These are phyloP conservation scores for Nasua narica DNA, from an alignment of 2,797 vertebrate genomes.

Conservation along the genomic window DNA sequence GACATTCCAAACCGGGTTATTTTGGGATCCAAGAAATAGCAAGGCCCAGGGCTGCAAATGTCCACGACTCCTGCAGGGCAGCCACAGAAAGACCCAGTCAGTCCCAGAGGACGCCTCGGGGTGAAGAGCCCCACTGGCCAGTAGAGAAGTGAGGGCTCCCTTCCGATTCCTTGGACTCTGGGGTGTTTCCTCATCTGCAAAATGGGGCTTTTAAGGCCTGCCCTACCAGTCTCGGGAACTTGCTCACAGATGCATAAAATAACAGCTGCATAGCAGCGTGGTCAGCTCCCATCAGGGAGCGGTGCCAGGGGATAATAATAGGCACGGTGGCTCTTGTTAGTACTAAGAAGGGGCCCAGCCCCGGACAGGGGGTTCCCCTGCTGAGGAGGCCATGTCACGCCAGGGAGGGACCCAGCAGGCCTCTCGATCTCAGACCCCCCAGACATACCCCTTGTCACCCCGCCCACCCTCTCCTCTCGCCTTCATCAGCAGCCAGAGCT, in stretches of 20 bases:
- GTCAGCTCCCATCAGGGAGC: neutral
- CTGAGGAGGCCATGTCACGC: neutral
- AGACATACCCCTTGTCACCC: neutral
- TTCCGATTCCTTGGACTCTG: neutral
- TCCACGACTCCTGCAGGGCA: conserved; percentile 39
- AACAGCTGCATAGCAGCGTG: neutral
- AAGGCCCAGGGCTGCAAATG: conserved; percentile 54
- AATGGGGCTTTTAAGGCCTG: neutral
- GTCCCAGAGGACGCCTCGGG: neutral
- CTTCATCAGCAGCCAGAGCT: neutral
- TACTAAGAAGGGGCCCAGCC: neutral
- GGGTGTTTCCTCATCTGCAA: neutral
- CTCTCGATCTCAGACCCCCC: neutral
- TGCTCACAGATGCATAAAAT: neutral
- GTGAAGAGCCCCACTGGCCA: neutral
- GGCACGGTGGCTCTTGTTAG: neutral
- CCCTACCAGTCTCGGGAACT: neutral
- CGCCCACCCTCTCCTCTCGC: neutral
- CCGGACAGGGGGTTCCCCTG: neutral
- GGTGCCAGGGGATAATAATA: neutral
- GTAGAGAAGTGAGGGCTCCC: neutral
- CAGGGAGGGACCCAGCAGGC: neutral
- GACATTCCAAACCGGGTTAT: conserved; percentile 72
- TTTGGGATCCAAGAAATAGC: conserved; percentile 65
- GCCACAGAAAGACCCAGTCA: neutral